Conservation (phyloP, 2,797 vertebrate species). For the Pipistrellus nathusii region DNA sequence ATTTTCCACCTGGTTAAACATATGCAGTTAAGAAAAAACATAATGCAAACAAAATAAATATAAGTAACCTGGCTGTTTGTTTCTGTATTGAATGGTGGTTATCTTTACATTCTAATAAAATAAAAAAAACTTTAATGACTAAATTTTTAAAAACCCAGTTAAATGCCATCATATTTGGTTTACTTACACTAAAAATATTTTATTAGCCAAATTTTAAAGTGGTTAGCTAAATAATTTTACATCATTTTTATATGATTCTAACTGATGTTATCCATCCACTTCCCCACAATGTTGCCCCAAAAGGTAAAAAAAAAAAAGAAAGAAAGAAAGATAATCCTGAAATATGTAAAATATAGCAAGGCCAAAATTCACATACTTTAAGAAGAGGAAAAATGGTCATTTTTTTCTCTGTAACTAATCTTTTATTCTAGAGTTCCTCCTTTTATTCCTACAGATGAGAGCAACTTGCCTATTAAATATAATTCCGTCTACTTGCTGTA, state of each 20-base stretch:
- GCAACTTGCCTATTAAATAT: neutral
- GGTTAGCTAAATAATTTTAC: slow-evolving; percentile 46
- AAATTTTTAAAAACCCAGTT: slow-evolving; percentile 30
- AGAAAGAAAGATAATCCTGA: slow-evolving; percentile 2
- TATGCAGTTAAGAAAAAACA: slow-evolving; percentile 67
- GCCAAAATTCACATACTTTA: neutral
- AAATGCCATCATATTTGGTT: slow-evolving; percentile 11
- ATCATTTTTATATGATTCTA: slow-evolving; percentile 55
- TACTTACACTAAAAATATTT: slow-evolving; percentile 56
- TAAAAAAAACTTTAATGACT: slow-evolving; percentile 15
- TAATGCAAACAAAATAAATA: slow-evolving; percentile 67
- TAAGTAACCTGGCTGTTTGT: slow-evolving; percentile 62
- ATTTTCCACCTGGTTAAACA: slow-evolving; percentile 68
- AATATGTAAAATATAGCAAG: neutral
- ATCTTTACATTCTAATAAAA: slow-evolving; percentile 36
- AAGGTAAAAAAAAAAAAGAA: neutral
- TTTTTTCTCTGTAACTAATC: neutral
- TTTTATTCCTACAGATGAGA: neutral
- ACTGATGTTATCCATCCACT: neutral
- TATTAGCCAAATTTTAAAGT: slow-evolving; percentile 20
- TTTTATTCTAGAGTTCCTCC: slow-evolving; percentile 1
- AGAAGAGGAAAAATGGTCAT: neutral
- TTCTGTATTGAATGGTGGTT: slow-evolving; percentile 62
- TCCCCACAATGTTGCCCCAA: neutral
- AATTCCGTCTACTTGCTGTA: neutral